Evolutionary conservation across 2,797 vertebrate species (phyloP), one percentile per base, ranked within the genome.

Genomic region (Toxotes lorentzi): DNA sequence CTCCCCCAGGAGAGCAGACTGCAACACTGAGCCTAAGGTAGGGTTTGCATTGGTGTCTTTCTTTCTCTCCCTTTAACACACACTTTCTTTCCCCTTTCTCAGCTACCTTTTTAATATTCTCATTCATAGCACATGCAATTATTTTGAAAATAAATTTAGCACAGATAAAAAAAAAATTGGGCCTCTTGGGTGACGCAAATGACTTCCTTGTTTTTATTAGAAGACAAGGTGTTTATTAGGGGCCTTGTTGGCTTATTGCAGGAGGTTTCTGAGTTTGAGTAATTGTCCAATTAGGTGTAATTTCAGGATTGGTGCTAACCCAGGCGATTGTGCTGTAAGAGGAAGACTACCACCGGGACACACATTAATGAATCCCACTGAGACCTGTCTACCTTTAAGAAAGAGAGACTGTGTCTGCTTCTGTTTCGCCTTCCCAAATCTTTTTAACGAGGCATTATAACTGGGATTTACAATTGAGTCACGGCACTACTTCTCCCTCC

Each of bases 231-330:
- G 97, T 97, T 98, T 99, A 98, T 98, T 98, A 97, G 97, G 96
- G 96, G 96, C 95, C 96, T 96, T 95, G 96, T 97, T 97, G 96
- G 95, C 97, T 98, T 98, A 96, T 96, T 95, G 95, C 94, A 95
- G 95, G 95, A 96, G 95, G 96, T 97, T 98, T 98, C 97, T 97
- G 96, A 97, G 96, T 97, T 98, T 99, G 98, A 99, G 97, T 99
- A 99, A 99, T 99, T 97, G 97, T 98, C 98, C 97, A 99, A 99
- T 99, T 99, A 98, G 98, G 96, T 97, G 96, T 99, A 99, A 99
- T 99, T 99, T 98, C 96, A 96, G 96, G 96, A 96, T 96, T 93
- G 95, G 91, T 93, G 96, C 97, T 96, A 96, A 96, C 96, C 95
- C 96, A 94, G 96, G 95, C 94, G 93, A 96, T 97, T 95, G 95